phyloP scores from a whole-genome alignment of 2,888 invertebrate species.

The Trissoscelio sp. region DNA sequence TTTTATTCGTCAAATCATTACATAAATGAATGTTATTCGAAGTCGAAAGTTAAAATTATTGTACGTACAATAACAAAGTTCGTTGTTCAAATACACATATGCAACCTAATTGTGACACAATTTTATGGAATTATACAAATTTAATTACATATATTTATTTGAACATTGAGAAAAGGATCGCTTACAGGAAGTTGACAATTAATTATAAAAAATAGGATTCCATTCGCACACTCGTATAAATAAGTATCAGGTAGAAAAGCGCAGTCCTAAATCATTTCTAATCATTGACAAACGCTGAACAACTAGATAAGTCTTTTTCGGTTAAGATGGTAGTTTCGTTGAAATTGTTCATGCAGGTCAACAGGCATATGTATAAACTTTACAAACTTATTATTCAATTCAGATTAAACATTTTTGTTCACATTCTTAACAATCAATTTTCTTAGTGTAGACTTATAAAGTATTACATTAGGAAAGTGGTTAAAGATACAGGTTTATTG shows the following conservation, averaged over 20 bases:
- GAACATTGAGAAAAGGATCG: not conserved
- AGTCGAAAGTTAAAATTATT: conserved; percentile 9
- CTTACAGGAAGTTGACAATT: conserved; percentile 12
- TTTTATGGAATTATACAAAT: not conserved
- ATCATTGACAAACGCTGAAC: conserved; percentile 20
- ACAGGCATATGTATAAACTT: conserved; percentile 40
- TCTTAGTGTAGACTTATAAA: no score
- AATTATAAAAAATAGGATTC: conserved; percentile 39
- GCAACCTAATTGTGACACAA: no score
- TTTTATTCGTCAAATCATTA: conserved; percentile 40
- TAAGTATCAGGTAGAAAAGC: conserved; percentile 34
- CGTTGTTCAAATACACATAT: not conserved
- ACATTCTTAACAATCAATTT: no score
- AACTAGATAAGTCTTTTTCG: conserved; percentile 36
- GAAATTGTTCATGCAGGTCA: conserved; percentile 14
- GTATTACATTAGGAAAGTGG: no score
- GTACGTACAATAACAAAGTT: conserved; percentile 6
- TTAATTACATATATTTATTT: not conserved
- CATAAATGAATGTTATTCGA: conserved; percentile 24
- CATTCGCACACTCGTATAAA: conserved; percentile 40
- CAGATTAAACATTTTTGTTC: no score
- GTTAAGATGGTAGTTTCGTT: conserved; percentile 3
- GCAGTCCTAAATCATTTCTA: conserved; percentile 30
- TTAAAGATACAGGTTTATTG: not conserved
- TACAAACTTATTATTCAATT: no score